Conservation (phyloP, 1,140 invertebrate species). For the Aphis craccivora region DNA sequence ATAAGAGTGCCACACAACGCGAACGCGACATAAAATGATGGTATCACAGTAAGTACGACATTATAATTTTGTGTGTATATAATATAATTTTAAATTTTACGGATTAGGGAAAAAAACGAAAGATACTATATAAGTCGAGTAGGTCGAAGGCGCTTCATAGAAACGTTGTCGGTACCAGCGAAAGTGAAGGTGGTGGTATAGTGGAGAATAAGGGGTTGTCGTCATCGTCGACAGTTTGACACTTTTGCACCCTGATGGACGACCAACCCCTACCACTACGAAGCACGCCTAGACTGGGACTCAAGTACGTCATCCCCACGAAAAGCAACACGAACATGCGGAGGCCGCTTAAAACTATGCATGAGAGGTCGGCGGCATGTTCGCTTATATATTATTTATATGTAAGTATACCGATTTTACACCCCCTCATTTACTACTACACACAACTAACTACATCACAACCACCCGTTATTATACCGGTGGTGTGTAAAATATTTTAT, state of each 20-base stretch:
- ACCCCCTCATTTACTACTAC: background rate
- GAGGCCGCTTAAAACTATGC: background rate
- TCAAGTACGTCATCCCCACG: background rate
- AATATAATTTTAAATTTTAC: background rate
- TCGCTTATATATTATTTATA: slow-evolving; percentile 12
- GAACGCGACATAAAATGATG: background rate
- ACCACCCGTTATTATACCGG: background rate
- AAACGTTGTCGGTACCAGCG: background rate
- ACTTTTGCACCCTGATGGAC: background rate
- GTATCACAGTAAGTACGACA: background rate
- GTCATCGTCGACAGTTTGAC: background rate
- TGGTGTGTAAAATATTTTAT: background rate
- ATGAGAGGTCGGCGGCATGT: background rate
- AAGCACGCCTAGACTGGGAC: background rate
- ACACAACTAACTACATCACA: too few species aligned
- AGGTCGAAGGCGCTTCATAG: background rate
- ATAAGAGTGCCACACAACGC: background rate
- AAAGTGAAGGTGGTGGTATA: background rate
- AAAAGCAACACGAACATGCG: background rate
- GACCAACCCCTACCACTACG: background rate
- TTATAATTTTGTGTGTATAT: background rate
- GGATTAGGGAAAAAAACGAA: background rate
- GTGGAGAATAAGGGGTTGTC: background rate
- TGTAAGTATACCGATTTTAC: background rate
- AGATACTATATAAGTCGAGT: background rate